These are phyloP conservation scores for Phrynosoma blainvillii DNA, from an alignment of 2,113 vertebrate species.

Conservation along the genomic window DNA sequence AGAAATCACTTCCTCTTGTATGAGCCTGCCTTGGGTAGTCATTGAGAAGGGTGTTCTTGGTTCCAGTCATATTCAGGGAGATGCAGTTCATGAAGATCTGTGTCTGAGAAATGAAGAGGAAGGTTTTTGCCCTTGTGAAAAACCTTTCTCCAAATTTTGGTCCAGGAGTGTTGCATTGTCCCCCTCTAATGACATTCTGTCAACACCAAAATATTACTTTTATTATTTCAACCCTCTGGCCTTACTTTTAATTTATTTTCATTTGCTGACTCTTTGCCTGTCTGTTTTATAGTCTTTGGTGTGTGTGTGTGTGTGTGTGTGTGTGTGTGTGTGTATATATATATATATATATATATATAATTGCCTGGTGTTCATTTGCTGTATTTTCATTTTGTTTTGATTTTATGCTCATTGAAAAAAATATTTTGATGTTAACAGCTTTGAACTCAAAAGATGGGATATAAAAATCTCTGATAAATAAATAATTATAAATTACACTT, in stretches of 20 bases:
- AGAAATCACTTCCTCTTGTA: not conserved
- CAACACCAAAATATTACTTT: not conserved
- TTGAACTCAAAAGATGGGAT: not conserved
- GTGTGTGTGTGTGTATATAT: too few relatives aligned
- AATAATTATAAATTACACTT: not conserved
- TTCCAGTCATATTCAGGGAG: not conserved
- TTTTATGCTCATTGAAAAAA: too few relatives aligned
- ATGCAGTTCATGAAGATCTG: not conserved
- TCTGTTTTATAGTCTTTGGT: not conserved
- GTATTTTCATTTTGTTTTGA: not conserved
- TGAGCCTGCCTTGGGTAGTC: not conserved
- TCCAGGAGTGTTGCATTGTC: not conserved
- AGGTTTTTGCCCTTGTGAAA: not conserved
- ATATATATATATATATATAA: not conserved
- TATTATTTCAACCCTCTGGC: not conserved
- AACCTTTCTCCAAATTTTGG: not conserved
- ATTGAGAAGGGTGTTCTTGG: not conserved
- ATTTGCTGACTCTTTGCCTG: not conserved
- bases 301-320: too few relatives aligned
- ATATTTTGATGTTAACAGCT: not conserved
- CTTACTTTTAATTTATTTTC: not conserved
- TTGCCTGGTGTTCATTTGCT: not conserved
- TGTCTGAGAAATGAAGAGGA: not conserved
- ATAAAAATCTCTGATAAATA: not conserved
- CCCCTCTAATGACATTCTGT: not conserved